Evolutionary conservation across 2,888 invertebrate genomes (phyloP), one percentile per base, ranked within the genome.

Genomic region (Agonum fuliginosum): DNA sequence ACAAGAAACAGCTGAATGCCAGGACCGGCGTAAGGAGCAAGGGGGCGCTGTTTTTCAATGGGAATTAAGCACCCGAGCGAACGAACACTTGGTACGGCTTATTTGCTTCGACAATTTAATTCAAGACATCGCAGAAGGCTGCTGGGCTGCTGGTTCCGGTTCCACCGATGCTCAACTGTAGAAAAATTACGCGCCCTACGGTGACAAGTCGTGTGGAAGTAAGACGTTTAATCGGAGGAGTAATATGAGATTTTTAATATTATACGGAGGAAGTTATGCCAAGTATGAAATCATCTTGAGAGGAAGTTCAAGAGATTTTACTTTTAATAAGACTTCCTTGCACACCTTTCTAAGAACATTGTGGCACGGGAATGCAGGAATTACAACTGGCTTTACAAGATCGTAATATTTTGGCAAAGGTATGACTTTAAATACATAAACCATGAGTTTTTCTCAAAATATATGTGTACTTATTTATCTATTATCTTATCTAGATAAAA

Each of bases 31-130:
- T n/a, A n/a, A n/a, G 34, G 27, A 17, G 30, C 27, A 65, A 27
- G 27, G 19, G 27, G 2, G 51, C 20, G 58, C 37, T 58, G 58
- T 73, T 73, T 37, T 58, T 73, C 41, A 73, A 73, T 73, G 58
- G 73, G 73, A 54, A 73, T 73, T 73, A 73, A 51, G 71, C 8
- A 72, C 8, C 20, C 37, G 46, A 62, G 58, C 30, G 30, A 62
- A 24, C 41, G 72, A 58, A 41, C 73, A 73, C 73, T 73, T 58
- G 20, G 58, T 34, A 51, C 54, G 54, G 73, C 73, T 73, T 73
- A 73, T 73, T 73, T 73, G 73, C 73, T 73, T 73, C 73, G 73
- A 58, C 73, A 73, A 73, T 72, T 72, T 72, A 72, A 72, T 67
- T 67, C 67, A 67, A 41, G 67, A 67, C 58, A 58, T 73, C 73